phyloP scores from a whole-genome alignment of 2,888 invertebrate genomes.

The Venusia cambrica region DNA sequence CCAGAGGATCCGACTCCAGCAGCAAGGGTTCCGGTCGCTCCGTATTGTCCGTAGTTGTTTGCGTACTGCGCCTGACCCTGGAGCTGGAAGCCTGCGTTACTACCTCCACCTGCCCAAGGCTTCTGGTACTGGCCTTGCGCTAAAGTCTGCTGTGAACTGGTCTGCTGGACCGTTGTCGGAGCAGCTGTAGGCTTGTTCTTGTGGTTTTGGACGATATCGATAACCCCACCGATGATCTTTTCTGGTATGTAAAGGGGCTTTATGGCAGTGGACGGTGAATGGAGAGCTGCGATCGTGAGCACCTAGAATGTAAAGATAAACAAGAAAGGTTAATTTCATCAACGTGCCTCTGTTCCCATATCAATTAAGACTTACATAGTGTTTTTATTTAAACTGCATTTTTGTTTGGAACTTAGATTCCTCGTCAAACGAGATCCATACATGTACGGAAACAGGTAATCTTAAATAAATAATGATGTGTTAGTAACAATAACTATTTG shows the following conservation, averaged over 20 bases:
- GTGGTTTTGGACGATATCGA: slow-evolving; percentile 67
- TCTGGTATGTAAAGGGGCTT: slow-evolving; percentile 60
- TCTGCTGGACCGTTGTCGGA: slow-evolving; percentile 36
- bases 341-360: too few relatives aligned
- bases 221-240: slow-evolving; percentile 71
- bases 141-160: slow-evolving; percentile 32
- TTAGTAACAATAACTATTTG: too few relatives aligned
- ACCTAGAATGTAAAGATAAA: too few relatives aligned
- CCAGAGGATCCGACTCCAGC: slow-evolving; percentile 15
- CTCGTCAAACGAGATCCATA: too few relatives aligned
- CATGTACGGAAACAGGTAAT: too few relatives aligned
- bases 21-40: slow-evolving; percentile 12
- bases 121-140: slow-evolving; percentile 36
- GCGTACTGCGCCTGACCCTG: slow-evolving; percentile 27
- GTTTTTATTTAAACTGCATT: too few relatives aligned
- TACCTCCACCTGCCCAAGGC: slow-evolving; percentile 31
- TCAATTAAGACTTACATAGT: too few relatives aligned
- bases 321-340: too few relatives aligned
- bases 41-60: slow-evolving; percentile 23
- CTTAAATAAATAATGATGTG: too few relatives aligned
- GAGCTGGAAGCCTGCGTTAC: slow-evolving; percentile 18
- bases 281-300: slow-evolving; percentile 32
- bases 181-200: slow-evolving; percentile 61
- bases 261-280: slow-evolving; percentile 32
- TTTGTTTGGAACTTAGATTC: too few relatives aligned